Conservation (phyloP, 2,113 vertebrate genomes). For the Anser brachyrhynchus region DNA sequence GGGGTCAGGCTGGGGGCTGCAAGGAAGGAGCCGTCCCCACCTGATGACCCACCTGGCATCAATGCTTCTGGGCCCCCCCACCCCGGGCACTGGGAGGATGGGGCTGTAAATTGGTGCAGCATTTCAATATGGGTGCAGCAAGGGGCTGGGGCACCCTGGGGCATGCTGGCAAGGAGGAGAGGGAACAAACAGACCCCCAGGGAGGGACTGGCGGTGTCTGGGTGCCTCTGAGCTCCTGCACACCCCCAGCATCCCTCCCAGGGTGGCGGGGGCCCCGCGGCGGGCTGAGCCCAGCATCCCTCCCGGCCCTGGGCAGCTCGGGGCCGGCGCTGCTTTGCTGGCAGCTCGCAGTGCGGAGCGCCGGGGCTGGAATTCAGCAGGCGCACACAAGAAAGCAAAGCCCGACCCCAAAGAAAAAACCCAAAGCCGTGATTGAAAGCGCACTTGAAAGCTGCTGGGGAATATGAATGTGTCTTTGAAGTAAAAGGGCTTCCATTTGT, state of each 20-base stretch:
- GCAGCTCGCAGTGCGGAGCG: background rate
- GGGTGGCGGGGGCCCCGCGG: background rate
- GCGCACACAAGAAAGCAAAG: background rate
- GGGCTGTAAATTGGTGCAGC: background rate
- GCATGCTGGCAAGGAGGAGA: accelerated
- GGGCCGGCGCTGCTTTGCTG: background rate
- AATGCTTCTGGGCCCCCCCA: background rate
- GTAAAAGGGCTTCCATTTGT: slow-evolving; percentile 76
- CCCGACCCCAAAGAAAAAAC: slow-evolving; percentile 52
- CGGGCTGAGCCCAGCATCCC: background rate
- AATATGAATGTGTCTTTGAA: slow-evolving; percentile 80
- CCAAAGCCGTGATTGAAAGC: slow-evolving; percentile 70
- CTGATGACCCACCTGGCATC: background rate
- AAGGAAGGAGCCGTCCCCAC: background rate
- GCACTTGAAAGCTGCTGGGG: slow-evolving; percentile 78
- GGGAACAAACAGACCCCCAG: background rate
- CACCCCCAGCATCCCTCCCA: background rate
- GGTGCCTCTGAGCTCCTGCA: background rate
- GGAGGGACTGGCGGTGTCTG: background rate
- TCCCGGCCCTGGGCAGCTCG: background rate
- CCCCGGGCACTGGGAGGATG: background rate
- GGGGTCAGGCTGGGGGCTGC: background rate
- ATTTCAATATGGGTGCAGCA: background rate
- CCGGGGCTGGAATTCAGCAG: slow-evolving; percentile 36
- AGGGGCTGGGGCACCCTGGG: background rate